These are phyloP conservation scores for Prietella phreatophila DNA, from an alignment of 2,113 vertebrate species.

Conservation along the genomic window DNA sequence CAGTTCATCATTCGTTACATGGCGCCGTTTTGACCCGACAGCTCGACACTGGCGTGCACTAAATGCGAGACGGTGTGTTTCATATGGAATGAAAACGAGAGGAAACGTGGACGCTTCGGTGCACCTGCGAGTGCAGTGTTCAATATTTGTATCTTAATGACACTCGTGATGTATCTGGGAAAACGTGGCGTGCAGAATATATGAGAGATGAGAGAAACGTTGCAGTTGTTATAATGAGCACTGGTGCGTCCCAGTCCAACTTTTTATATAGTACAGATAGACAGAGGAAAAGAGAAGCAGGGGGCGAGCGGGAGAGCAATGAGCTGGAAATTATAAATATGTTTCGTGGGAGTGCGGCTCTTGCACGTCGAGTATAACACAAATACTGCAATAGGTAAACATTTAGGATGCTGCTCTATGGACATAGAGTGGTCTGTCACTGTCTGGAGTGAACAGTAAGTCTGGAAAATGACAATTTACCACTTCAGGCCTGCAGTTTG, in stretches of 20 bases:
- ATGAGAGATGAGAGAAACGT: background rate
- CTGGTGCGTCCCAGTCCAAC: background rate
- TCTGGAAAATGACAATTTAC: background rate
- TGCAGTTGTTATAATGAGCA: background rate
- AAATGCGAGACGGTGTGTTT: background rate
- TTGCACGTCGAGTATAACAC: background rate
- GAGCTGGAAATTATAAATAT: slow-evolving; percentile 13
- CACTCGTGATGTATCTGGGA: background rate
- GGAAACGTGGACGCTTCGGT: background rate
- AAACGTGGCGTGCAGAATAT: background rate
- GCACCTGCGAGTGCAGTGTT: background rate
- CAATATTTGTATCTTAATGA: background rate
- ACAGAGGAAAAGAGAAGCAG: background rate
- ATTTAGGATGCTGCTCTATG: background rate
- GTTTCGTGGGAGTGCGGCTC: background rate
- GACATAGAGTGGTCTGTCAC: no score
- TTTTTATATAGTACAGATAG: background rate
- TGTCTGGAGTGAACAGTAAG: no score
- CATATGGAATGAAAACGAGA: background rate
- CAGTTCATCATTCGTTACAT: background rate
- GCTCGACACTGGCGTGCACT: background rate
- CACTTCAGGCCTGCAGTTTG: background rate
- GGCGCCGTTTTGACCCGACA: background rate
- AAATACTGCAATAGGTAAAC: background rate
- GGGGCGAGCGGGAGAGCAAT: background rate